These are phyloP conservation scores for Idaea aversata DNA, from an alignment of 2,888 invertebrate species.

Conservation along the genomic window DNA sequence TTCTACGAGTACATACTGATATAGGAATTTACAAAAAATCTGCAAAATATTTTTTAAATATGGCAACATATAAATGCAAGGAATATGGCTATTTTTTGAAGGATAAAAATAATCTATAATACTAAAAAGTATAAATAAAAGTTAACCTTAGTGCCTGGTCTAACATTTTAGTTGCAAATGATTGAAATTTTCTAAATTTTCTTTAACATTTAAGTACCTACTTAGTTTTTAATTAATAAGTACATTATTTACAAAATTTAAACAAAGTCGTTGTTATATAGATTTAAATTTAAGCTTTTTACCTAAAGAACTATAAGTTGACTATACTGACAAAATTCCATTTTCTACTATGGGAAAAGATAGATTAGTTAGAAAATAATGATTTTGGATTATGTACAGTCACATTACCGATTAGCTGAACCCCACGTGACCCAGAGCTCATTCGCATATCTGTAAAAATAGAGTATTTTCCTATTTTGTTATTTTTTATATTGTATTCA, in stretches of 20 bases:
- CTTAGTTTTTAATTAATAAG: neutral
- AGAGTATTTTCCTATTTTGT: too few relatives aligned
- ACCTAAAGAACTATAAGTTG: neutral
- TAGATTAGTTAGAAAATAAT: too few relatives aligned
- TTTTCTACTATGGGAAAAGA: too few relatives aligned
- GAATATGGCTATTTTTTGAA: slow-evolving; percentile 14
- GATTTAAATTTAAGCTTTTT: neutral
- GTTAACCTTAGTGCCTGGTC: too few relatives aligned
- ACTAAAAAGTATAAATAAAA: too few relatives aligned
- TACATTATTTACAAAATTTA: slow-evolving; percentile 10
- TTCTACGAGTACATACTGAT: slow-evolving; percentile 33
- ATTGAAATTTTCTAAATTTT: neutral
- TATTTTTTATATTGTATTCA: too few relatives aligned
- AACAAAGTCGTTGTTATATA: neutral
- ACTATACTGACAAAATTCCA: neutral
- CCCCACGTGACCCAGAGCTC: too few relatives aligned
- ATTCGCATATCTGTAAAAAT: too few relatives aligned
- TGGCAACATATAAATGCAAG: slow-evolving; percentile 32
- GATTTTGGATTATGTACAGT: too few relatives aligned
- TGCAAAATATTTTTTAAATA: slow-evolving; percentile 11
- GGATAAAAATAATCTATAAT: slow-evolving; percentile 15
- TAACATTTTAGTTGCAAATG: neutral
- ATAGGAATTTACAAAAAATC: slow-evolving; percentile 17
- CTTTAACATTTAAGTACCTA: neutral
- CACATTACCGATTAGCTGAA: too few relatives aligned